Base-by-base conservation (phyloP, 2,888 invertebrate species). In the Phortica okadai region DNA sequence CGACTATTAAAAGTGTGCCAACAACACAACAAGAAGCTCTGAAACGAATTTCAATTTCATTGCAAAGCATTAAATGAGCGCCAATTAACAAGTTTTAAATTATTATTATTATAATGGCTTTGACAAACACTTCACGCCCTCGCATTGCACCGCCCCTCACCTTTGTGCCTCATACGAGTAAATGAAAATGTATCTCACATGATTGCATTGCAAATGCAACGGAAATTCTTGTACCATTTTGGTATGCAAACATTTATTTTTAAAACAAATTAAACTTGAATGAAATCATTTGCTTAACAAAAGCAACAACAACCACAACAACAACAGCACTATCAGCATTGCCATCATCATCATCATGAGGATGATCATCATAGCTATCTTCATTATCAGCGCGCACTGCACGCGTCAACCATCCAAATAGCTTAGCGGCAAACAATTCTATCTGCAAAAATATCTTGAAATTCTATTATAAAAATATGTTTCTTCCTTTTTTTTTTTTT, bases 241-340 rank as follows among this genome's bases (percentile, higher is more conserved):
- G 33, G 33, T 5, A 33, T 33, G 33, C 33, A 33, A 33, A 33
- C 33, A 5, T 10, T n/a, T 6, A n/a, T 59, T 59, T 59, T 4
- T 59, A 73, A n/a, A 21, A 1, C 59, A 75, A 77, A 42, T 33
- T 66, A 33, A 66, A 66, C 14, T 33, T 33, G 33, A 33, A 33
- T 33, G 50, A 50, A 8, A 50, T 50, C 50, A 14, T 11, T 50
- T 50, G 14, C 6, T 14, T 8, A 50, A 6, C 50, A 50, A 50
- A 50, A 5, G 50, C 50, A 50, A 14, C 50, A 8, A 14, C 2
- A 50, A 2, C 14, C 2, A 50, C 8, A 50, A 2, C 50, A 50
- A 50, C 8, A 50, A 50, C 50, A 50, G 6, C 8, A 50, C 0
- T 6, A 50, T 6, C 50, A 50, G 8, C 50, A 50, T 3, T 14